Evolutionary conservation across 1,140 invertebrate species (phyloP).

Genomic region (Drosophila obscura): DNA sequence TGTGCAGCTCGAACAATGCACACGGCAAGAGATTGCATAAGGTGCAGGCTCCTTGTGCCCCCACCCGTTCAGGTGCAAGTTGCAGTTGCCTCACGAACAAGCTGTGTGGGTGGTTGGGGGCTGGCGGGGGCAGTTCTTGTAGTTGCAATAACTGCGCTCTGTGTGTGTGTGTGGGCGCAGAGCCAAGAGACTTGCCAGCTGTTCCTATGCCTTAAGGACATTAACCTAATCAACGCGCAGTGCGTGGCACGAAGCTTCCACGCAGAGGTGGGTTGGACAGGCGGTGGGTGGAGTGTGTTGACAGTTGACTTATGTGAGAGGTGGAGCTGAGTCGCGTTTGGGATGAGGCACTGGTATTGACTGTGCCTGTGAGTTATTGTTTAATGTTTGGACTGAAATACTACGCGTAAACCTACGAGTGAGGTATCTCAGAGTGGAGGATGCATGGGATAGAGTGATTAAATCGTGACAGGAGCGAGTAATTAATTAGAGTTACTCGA

Average conservation of each 20-base stretch:
- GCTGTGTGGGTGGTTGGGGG: no score
- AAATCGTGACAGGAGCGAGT: no score
- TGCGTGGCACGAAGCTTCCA: constrained; percentile 19
- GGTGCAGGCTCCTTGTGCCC: constrained; percentile 20
- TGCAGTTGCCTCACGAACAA: constrained; percentile 13
- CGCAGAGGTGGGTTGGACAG: neutral
- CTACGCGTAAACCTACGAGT: neutral
- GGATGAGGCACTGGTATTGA: constrained; percentile 43
- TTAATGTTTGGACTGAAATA: constrained; percentile 39
- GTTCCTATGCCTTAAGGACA: constrained; percentile 73
- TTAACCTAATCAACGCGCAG: constrained; percentile 76
- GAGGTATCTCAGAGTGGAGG: neutral
- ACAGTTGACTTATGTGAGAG: no score
- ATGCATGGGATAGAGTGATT: constrained; percentile 4
- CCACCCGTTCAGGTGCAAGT: constrained; percentile 30
- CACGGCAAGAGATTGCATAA: constrained; percentile 25
- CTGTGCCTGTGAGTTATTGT: constrained; percentile 50
- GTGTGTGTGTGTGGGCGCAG: neutral
- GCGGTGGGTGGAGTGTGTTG: neutral
- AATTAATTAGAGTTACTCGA: no score
- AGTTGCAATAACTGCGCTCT: constrained; percentile 22
- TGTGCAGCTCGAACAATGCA: constrained; percentile 76
- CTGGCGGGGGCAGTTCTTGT: constrained; percentile 8
- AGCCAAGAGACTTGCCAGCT: constrained; percentile 36
- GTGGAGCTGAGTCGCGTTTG: constrained; percentile 21